Base-by-base conservation (phyloP, 2,797 vertebrate genomes). In the Falco novaeseelandiae region DNA sequence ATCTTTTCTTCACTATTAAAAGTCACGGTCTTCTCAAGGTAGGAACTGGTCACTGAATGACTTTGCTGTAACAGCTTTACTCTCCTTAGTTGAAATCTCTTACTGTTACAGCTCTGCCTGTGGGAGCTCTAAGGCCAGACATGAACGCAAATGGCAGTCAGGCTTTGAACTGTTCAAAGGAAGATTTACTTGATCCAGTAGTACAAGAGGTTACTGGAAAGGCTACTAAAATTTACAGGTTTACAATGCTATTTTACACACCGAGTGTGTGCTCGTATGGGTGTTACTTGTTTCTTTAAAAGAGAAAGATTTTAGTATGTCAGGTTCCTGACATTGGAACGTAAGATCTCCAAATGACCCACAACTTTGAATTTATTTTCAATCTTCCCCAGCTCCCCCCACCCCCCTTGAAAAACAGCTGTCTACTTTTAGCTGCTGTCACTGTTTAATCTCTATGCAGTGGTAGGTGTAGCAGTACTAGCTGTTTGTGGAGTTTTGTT, bases 91-190 rank as follows among this genome's bases (percentile, higher is more conserved):
- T 46, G 44, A 83, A 72, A 73, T 69, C 59, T 84, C n/a, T 69
- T 74, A 51, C 5, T 25, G 2, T n/a, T 63, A 20, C 1, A 32
- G 21, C 14, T 74, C 63, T 58, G 0, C 62, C 18, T 77, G 6
- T 20, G 58, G 16, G 29, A 54, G 32, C 11, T 83, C 6, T 79
- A 46, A 49, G 40, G 27, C n/a, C 0, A 0, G 18, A 59, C 6
- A 12, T 34, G 16, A 67, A 34, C 2, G 1, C 21, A 79, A 61
- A 52, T 61, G 32, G 44, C 14, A n/a, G 48, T 70, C 11, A 57
- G n/a, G 6, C n/a, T 89, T 95, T 74, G 14, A 88, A 32, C 14
- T 48, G 18, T 61, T 89, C n/a, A 58, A 26, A 49, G 71, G 20
- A 85, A 90, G n/a, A 51, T 40, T 48, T 65, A 42, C 0, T 1